Conservation (phyloP, 30 jellyfish, hydroid and myxozoan genomes). For the Haliclystus octoradiatus region DNA sequence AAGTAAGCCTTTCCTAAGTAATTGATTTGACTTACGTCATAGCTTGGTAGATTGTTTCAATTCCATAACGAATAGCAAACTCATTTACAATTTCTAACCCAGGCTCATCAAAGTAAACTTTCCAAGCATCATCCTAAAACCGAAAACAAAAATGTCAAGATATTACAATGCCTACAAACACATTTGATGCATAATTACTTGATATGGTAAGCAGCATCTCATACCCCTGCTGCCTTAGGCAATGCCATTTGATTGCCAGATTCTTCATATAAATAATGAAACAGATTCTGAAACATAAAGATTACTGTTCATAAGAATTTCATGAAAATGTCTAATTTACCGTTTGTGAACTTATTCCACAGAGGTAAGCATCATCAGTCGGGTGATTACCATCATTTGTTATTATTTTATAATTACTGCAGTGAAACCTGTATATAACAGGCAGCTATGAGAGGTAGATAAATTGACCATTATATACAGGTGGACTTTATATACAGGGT, state of each 20-base stretch:
- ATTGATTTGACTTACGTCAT: constrained; percentile 99
- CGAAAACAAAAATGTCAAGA: neutral
- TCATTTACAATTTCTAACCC: constrained; percentile 93
- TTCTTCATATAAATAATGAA: constrained; percentile 75
- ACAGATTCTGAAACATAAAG: constrained; percentile 45
- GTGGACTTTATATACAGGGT: too few species aligned
- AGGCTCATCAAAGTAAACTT: constrained; percentile 93
- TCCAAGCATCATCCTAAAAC: constrained; percentile 93
- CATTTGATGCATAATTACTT: neutral
- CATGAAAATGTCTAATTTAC: too few species aligned
- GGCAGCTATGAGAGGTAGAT: too few species aligned
- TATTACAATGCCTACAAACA: neutral
- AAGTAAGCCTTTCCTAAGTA: too few species aligned
- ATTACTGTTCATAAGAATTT: too few species aligned
- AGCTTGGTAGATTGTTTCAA: constrained; percentile 93
- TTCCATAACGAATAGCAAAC: constrained; percentile 92
- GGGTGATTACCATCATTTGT: too few species aligned
- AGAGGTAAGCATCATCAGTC: too few species aligned
- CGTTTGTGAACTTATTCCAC: too few species aligned
- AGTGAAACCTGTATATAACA: too few species aligned
- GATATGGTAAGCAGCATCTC: neutral
- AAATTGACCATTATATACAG: too few species aligned
- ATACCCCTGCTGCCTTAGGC: constrained; percentile 88
- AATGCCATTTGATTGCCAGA: constrained; percentile 66
- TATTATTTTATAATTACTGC: too few species aligned